Conservation (phyloP, 2,888 invertebrate genomes). For the Tuta absoluta region DNA sequence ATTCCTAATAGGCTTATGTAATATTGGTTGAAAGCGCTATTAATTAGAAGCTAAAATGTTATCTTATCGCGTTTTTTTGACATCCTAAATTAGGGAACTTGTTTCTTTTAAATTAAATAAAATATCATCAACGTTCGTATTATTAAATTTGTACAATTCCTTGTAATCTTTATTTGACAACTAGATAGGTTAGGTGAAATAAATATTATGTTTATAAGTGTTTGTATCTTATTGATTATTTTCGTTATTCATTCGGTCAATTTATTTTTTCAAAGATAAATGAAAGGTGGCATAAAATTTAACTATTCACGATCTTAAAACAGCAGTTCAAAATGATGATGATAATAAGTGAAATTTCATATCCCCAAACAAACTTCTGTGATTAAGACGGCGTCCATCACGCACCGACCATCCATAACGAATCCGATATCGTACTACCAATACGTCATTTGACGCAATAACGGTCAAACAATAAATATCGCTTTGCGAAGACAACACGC, state of each 20-base stretch:
- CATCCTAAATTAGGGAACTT: neutral
- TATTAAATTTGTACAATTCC: too few species aligned
- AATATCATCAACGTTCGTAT: too few species aligned
- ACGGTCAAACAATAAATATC: constrained; percentile 81
- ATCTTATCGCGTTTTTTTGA: neutral
- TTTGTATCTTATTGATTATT: too few species aligned
- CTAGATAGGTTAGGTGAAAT: too few species aligned
- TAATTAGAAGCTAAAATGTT: neutral
- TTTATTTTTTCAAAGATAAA: too few species aligned
- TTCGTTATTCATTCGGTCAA: too few species aligned
- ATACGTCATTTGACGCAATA: constrained; percentile 81
- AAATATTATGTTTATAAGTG: too few species aligned
- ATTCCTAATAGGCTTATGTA: constrained; percentile 53
- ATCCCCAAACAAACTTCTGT: constrained; percentile 3
- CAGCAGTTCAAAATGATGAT: too few species aligned
- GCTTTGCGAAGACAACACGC: constrained; percentile 81
- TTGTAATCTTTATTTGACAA: too few species aligned
- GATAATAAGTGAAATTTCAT: too few species aligned
- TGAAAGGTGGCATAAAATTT: too few species aligned
- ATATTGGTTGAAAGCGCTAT: constrained; percentile 8
- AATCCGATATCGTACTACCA: constrained; percentile 67
- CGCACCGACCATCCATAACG: constrained; percentile 62
- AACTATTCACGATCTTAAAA: too few species aligned
- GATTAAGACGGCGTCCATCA: constrained; percentile 42
- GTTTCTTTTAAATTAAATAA: neutral